Evolutionary conservation across 2,797 vertebrate species (phyloP).

Genomic region (Pangasius krempfi): DNA sequence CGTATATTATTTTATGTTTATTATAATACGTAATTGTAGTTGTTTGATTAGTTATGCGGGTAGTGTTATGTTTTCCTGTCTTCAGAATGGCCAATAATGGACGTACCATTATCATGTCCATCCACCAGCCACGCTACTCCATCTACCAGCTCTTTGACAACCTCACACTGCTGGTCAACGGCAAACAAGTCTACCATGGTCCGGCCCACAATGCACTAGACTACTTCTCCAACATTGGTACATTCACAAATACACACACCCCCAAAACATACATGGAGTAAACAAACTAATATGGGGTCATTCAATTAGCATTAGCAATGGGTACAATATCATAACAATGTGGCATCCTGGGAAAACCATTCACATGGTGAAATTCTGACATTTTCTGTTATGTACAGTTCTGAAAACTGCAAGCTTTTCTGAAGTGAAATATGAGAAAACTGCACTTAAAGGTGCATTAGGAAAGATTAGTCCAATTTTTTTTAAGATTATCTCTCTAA

Average conservation of each 20-base stretch:
- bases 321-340: background rate
- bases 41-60: background rate
- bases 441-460: background rate
- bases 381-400: background rate
- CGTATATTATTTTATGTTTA: too few relatives aligned
- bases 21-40: background rate
- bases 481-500: background rate
- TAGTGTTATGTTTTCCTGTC: background rate
- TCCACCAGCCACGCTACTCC: slow-evolving; percentile 92
- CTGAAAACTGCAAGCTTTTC: background rate
- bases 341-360: background rate
- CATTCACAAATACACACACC: background rate
- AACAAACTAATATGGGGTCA: background rate
- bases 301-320: background rate
- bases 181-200: slow-evolving; percentile 87
- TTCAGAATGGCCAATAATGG: slow-evolving; percentile 86
- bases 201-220: slow-evolving; percentile 77
- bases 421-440: background rate
- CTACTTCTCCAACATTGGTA: slow-evolving; percentile 85
- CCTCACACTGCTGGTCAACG: slow-evolving; percentile 84
- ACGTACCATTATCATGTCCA: slow-evolving; percentile 91
- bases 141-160: slow-evolving; percentile 91
- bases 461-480: background rate
- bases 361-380: background rate
- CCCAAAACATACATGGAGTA: background rate